Evolutionary conservation across 2,113 vertebrate species (phyloP).

Genomic region (Platysternon megacephalum): DNA sequence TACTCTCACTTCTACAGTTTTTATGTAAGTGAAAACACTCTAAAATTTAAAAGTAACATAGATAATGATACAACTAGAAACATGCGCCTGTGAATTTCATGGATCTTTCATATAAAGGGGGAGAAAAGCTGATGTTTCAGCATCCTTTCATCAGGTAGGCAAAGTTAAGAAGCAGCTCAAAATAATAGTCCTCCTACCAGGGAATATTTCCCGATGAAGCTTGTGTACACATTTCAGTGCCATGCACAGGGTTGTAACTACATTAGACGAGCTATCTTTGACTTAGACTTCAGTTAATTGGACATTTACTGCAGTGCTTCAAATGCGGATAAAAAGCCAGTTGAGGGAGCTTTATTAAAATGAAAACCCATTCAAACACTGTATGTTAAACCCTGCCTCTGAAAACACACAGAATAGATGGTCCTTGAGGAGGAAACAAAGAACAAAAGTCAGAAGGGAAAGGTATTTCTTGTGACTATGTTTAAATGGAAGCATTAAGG

Average conservation of each 20-base stretch:
- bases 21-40: neutral
- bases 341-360: neutral
- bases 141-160: neutral
- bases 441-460: neutral
- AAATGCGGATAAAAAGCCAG: neutral
- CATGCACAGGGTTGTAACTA: neutral
- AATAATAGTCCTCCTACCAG: neutral
- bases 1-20: neutral
- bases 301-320: constrained; percentile 7
- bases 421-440: neutral
- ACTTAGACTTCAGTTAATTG: neutral
- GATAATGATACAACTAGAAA: neutral
- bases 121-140: neutral
- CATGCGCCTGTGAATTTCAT: neutral
- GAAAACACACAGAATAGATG: neutral
- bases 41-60: neutral
- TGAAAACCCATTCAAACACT: neutral
- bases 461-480: neutral
- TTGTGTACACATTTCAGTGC: neutral
- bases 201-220: neutral
- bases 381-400: neutral
- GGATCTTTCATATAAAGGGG: neutral
- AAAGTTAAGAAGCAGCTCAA: neutral
- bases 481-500: neutral
- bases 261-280: constrained; percentile 20